These are phyloP conservation scores for Thysanoteuthis rhombus DNA, from an alignment of 2,888 invertebrate genomes.

Conservation along the genomic window DNA sequence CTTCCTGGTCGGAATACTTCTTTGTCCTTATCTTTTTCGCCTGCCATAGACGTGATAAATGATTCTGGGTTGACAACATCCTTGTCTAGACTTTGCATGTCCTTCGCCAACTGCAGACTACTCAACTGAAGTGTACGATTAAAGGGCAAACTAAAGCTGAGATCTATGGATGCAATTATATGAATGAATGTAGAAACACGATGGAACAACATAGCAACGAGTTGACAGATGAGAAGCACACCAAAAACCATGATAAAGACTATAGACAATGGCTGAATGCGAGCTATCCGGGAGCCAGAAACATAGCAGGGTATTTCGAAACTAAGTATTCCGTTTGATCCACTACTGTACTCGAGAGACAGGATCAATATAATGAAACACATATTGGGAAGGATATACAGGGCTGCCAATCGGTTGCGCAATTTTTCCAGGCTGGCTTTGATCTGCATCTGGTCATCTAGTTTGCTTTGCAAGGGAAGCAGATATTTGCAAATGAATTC, in stretches of 20 bases:
- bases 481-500: constrained; percentile 93
- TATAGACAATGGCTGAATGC: constrained; percentile 74
- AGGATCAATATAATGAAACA: constrained; percentile 98
- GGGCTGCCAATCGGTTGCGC: constrained; percentile 79
- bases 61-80: neutral
- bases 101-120: neutral
- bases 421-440: constrained; percentile 80
- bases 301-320: constrained; percentile 49
- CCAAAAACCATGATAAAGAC: constrained; percentile 98
- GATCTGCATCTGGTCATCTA: constrained; percentile 70
- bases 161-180: constrained; percentile 86
- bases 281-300: constrained; percentile 37
- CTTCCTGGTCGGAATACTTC: neutral
- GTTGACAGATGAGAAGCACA: constrained; percentile 92
- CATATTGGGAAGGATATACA: constrained; percentile 96
- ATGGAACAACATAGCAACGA: constrained; percentile 97
- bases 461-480: constrained; percentile 91
- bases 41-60: neutral
- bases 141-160: constrained; percentile 36
- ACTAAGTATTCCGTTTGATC: constrained; percentile 49
- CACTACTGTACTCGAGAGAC: constrained; percentile 89
- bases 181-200: constrained; percentile 95
- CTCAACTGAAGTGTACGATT: neutral
- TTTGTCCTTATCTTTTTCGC: neutral
- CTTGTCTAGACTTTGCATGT: constrained; percentile 24